phyloP scores from a whole-genome alignment of 1,140 invertebrate species.

The Prorops nasuta region DNA sequence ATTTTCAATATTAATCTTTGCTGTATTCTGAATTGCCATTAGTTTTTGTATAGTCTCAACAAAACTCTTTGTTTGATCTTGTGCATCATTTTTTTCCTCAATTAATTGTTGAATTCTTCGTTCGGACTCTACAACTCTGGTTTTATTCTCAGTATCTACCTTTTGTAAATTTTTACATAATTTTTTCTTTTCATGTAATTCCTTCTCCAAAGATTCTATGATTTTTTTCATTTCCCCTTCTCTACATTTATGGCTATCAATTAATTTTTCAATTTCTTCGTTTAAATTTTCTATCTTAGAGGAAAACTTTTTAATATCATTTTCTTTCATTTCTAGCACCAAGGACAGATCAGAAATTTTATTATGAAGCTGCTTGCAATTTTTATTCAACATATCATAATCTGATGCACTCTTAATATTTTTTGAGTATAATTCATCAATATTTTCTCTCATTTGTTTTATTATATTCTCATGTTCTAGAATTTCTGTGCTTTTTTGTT shows the following conservation, averaged over 20 bases:
- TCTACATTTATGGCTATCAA: slow-evolving; percentile 4
- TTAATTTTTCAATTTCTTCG: slow-evolving; percentile 10
- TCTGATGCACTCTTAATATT: slow-evolving; percentile 3
- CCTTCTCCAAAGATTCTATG: slow-evolving; percentile 1
- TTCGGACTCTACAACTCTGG: too few relatives aligned
- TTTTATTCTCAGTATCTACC: too few relatives aligned
- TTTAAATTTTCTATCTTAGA: slow-evolving; percentile 1
- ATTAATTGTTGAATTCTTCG: too few relatives aligned
- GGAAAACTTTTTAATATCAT: background rate
- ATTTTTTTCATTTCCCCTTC: too few relatives aligned
- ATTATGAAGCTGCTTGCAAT: background rate
- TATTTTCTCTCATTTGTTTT: background rate
- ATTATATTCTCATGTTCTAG: background rate
- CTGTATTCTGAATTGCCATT: too few relatives aligned
- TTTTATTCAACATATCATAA: background rate
- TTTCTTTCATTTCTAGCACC: slow-evolving; percentile 2
- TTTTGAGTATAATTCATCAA: slow-evolving; percentile 6
- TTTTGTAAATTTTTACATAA: slow-evolving; percentile 7
- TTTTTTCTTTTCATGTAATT: slow-evolving; percentile 6
- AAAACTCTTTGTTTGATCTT: too few relatives aligned
- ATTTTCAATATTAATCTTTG: too few relatives aligned
- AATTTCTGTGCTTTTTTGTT: background rate
- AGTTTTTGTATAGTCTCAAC: too few relatives aligned
- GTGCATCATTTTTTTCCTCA: too few relatives aligned
- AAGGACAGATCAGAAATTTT: background rate